Base-by-base conservation (phyloP, 2,797 vertebrate genomes). In the Sphenopsis melanotis region DNA sequence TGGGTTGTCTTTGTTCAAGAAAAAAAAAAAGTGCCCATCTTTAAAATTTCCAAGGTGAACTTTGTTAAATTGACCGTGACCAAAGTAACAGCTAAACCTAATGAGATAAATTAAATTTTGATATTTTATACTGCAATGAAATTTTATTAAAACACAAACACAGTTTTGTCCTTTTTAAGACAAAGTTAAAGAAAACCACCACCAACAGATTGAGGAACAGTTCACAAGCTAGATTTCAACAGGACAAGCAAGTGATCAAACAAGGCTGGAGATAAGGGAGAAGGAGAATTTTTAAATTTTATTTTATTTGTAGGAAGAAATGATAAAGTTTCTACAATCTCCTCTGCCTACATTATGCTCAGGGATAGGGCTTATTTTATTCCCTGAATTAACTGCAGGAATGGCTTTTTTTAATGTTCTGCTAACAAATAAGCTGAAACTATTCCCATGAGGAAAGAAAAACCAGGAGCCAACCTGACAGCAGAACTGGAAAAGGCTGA, bases 11-110 rank as follows among this genome's bases (percentile, higher is more conserved):
- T 50, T 57, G n/a, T 1, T 57, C 8, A 7, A 29, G 12, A 11
- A 2, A 18, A 59, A 12, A 36, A 86, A 80, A 47, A 19, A 0
- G 22, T 1, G 15, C 17, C 46, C 6, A 0, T 3, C 56, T 44
- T 81, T 78, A 26, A 47, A 37, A 52, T 81, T 87, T 61, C 10
- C 9, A 18, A 75, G 37, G 16, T 1, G 42, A 87, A 8, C 3
- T 10, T 34, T 3, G 14, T 12, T 12, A 15, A 56, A 27, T 19
- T 0, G 15, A 7, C 8, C 2, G 0, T 4, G 34, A 23, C 13
- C 17, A 34, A 59, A 50, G 0, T 3, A 36, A 8, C 9, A 57
- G 36, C 19, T 16, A 37, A 32, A 39, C 3, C 2, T n/a, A 2
- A 60, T 36, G 20, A 52, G 83, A 26, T 2, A 6, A 34, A 53